Base-by-base conservation (phyloP, 1,140 invertebrate species). In the Pogonomyrmex californicus region DNA sequence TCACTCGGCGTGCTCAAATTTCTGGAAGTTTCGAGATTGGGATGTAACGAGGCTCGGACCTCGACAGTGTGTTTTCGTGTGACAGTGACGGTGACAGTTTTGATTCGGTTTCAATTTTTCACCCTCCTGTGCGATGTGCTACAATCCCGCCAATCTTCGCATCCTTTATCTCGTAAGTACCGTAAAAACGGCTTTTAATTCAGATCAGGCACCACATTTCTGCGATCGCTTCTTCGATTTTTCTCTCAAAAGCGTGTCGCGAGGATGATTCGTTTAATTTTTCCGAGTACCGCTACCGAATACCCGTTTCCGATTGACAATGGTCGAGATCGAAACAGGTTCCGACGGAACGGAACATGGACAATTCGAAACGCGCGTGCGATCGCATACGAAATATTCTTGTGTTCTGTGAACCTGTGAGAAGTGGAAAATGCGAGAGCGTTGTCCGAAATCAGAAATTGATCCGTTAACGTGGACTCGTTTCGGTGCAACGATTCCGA, bases 91-190 rank as follows among this genome's bases (percentile, higher is more conserved):
- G 88, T 88, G 82, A 87, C 87, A 76, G 88, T 90, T 90, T 36
- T 90, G 86, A 17, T 75, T 90, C 82, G 87, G 91, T 88, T 92
- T 85, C 75, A 88, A 71, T 88, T 89, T 38, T 17, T 38, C 23
- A n/a, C 68, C 65, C 62, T 88, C 71, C 30, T 91, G 92, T 92
- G 92, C 91, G 92, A 93, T 93, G 92, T 92, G 91, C 91, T 87
- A 89, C 90, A 87, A 78, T 76, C 89, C 85, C 85, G 86, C 76
- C 86, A 85, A 70, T 79, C 82, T 86, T 83, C 79, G 30, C 51
- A 87, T 91, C 86, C 89, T 91, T 89, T 91, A 90, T 90, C 92
- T 93, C 88, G 92, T 93, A 93, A 93, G 92, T 93, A 93, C 33
- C 62, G 58, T 30, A 33, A 9, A 47, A 56, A 62, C 56, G 41